Conservation (phyloP, 2,888 invertebrate genomes). For the Keiferia lycopersicella region DNA sequence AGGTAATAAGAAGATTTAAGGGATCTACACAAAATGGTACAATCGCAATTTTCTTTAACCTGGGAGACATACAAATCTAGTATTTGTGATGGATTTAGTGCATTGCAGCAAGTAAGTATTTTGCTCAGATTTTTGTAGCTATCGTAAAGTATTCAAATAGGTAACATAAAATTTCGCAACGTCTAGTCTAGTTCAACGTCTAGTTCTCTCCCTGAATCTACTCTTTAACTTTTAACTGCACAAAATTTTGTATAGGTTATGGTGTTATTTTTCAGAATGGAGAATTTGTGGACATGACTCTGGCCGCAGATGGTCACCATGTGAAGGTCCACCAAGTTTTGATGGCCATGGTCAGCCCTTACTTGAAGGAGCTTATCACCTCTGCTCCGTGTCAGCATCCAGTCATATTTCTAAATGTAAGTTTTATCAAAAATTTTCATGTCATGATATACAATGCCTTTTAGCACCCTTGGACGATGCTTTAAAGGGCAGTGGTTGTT, state of each 20-base stretch:
- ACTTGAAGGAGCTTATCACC: conserved; percentile 66
- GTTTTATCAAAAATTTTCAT: conserved; percentile 27
- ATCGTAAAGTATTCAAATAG: too few species aligned
- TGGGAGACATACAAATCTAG: conserved; percentile 71
- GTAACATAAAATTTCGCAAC: too few species aligned
- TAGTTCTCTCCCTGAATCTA: too few species aligned
- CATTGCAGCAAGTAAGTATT: conserved; percentile 67
- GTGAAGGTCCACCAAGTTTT: conserved; percentile 71
- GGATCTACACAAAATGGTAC: conserved; percentile 48
- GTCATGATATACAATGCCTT: too few species aligned
- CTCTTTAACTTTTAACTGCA: too few species aligned
- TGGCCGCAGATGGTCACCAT: conserved; percentile 72
- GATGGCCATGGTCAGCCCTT: conserved; percentile 72
- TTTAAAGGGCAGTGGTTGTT: too few species aligned
- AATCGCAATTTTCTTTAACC: conserved; percentile 63
- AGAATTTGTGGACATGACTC: conserved; percentile 74
- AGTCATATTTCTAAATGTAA: conserved; percentile 74
- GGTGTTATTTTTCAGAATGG: conserved; percentile 59
- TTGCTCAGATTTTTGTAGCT: not conserved
- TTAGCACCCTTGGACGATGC: too few species aligned
- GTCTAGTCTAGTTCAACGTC: too few species aligned
- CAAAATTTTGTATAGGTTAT: not conserved
- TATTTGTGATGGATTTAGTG: conserved; percentile 68
- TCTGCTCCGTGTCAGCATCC: conserved; percentile 74
- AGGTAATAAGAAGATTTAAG: not conserved